Conservation (phyloP, 2,797 vertebrate genomes). For the Hipposideros larvatus region DNA sequence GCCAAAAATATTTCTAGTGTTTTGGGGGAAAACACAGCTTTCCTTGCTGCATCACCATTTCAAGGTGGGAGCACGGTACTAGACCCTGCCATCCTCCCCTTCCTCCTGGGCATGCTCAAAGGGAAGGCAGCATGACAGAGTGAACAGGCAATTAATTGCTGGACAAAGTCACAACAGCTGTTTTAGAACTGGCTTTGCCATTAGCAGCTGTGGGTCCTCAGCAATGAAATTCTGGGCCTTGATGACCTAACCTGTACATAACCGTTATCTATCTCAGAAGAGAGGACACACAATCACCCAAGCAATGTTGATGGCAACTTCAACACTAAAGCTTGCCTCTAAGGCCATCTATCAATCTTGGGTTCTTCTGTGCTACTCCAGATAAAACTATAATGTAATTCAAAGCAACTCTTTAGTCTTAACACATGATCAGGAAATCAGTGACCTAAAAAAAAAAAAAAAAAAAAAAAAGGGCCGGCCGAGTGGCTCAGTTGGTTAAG, state of each 20-base stretch:
- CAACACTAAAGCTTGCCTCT: background rate
- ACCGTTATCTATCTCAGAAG: background rate
- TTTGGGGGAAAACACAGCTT: background rate
- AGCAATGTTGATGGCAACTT: background rate
- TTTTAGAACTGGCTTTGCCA: constrained; percentile 9
- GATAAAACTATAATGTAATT: background rate
- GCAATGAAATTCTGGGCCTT: background rate
- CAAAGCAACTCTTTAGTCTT: background rate
- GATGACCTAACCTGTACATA: background rate
- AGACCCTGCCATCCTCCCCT: background rate
- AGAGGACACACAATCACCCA: background rate
- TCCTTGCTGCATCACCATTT: background rate
- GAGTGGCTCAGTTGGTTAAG: no score
- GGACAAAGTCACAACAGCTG: background rate
- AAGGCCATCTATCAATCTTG: background rate
- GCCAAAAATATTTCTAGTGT: background rate
- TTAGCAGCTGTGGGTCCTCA: background rate
- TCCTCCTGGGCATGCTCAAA: background rate
- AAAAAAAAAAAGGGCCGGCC: no score
- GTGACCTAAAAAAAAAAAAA: no score
- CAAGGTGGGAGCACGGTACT: background rate
- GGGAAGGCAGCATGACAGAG: background rate
- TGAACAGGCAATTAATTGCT: background rate
- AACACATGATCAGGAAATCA: background rate
- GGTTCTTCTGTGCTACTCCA: background rate